Evolutionary conservation across 1,140 invertebrate species (phyloP).

Genomic region (Luehdorfia chinensis): DNA sequence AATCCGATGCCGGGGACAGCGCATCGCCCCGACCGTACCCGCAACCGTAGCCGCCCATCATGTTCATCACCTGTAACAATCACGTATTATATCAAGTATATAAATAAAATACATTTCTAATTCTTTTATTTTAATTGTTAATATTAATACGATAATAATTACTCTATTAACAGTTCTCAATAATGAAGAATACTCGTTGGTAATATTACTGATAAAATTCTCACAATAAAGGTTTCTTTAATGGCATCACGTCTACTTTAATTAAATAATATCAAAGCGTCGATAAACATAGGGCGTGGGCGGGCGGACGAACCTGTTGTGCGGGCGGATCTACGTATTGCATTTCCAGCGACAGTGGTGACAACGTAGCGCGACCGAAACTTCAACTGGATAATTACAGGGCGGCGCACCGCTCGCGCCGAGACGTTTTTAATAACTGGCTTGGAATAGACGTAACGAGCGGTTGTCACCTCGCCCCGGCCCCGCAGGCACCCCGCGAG

Average conservation of each 20-base stretch:
- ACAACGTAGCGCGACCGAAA: constrained; percentile 64
- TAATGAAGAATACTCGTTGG: no score
- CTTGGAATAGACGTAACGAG: constrained; percentile 75
- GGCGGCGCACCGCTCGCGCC: constrained; percentile 73
- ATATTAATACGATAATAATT: neutral
- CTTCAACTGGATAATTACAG: constrained; percentile 76
- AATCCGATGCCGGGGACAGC: constrained; percentile 62
- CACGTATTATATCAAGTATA: constrained; percentile 14
- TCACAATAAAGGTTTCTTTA: no score
- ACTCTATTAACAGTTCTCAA: no score
- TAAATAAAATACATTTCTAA: constrained; percentile 5
- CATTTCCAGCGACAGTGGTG: constrained; percentile 67
- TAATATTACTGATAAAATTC: no score
- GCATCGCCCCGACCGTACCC: constrained; percentile 57
- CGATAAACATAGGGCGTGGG: no score
- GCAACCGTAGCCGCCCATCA: constrained; percentile 58
- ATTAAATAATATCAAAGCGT: constrained; percentile 4
- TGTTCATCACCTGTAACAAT: constrained; percentile 63
- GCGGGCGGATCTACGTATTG: constrained; percentile 71
- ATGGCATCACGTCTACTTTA: no score
- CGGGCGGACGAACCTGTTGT: constrained; percentile 68
- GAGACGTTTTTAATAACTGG: constrained; percentile 79
- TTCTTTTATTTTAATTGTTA: neutral
- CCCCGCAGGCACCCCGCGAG: constrained; percentile 35
- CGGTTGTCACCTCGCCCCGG: constrained; percentile 71